phyloP scores from a whole-genome alignment of 2,888 invertebrate genomes.

The Drosophila meridionalis region DNA sequence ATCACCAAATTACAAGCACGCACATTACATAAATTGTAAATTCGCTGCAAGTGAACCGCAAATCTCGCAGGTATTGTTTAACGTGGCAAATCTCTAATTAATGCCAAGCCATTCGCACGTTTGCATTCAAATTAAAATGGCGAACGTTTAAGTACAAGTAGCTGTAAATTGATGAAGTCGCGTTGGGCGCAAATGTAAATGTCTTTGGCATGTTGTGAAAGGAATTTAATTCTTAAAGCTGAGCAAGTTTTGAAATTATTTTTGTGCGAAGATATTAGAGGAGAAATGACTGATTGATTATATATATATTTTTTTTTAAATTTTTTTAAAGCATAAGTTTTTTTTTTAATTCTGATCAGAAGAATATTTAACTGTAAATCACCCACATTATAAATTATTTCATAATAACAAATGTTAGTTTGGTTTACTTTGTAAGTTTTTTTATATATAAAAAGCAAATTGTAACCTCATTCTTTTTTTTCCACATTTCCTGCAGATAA shows the following conservation, averaged over 20 bases:
- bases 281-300: no score
- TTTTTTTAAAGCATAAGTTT: no score
- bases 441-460: no score
- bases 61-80: conserved; percentile 43
- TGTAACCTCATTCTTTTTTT: neutral
- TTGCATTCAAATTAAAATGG: conserved; percentile 20
- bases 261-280: neutral
- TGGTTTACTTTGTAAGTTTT: no score
- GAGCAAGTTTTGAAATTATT: conserved; percentile 10
- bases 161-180: conserved; percentile 49
- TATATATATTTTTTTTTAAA: no score
- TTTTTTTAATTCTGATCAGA: no score
- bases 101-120: conserved; percentile 38
- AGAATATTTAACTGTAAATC: no score
- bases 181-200: conserved; percentile 30
- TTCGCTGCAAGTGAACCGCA: conserved; percentile 30
- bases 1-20: conserved; percentile 79
- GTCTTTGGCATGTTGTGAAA: conserved; percentile 25
- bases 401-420: no score
- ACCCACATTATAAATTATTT: no score
- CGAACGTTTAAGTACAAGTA: conserved; percentile 34
- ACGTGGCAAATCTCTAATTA: conserved; percentile 37
- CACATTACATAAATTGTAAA: conserved; percentile 75
- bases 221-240: conserved; percentile 9
- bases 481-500: neutral